Conservation (phyloP, 2,113 vertebrate genomes). For the Barnardius zonarius region DNA sequence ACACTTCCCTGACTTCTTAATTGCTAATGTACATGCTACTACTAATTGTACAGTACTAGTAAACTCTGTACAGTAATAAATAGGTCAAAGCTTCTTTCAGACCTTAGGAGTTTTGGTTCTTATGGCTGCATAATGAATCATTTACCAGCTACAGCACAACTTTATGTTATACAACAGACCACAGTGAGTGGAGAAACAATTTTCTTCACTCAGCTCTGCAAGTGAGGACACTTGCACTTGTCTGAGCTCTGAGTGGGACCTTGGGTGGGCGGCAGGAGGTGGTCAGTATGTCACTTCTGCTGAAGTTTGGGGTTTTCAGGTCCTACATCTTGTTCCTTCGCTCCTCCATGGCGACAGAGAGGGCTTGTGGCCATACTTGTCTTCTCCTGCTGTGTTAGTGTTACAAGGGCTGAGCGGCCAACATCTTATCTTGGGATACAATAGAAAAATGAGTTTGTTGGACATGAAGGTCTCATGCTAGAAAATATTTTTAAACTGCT, state of each 20-base stretch:
- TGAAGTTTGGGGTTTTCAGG: neutral
- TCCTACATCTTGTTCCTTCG: neutral
- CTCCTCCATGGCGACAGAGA: neutral
- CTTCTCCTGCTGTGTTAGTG: neutral
- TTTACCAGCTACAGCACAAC: neutral
- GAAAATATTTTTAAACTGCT: neutral
- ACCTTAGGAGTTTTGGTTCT: conserved; percentile 9
- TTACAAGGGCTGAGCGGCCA: neutral
- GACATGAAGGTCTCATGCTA: neutral
- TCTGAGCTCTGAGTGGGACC: neutral
- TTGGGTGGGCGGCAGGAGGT: neutral
- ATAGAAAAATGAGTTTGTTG: neutral
- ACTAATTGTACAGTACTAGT: conserved; percentile 64
- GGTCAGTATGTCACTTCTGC: neutral
- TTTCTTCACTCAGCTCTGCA: neutral
- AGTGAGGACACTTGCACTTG: neutral
- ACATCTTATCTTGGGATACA: fast-evolving
- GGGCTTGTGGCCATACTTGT: neutral
- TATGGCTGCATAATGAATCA: neutral
- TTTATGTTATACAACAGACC: neutral
- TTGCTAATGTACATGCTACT: conserved; percentile 60
- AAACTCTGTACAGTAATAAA: conserved; percentile 54
- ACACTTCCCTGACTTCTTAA: conserved; percentile 66
- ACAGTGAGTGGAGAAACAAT: neutral
- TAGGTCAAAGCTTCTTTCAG: conserved; percentile 29